Percentiles rank a stretch among this genome's conserved stretches.
These are phyloP conservation scores for Gambusia yucatana DNA, from an alignment of 2,797 vertebrate species.

Conservation along the genomic window DNA sequence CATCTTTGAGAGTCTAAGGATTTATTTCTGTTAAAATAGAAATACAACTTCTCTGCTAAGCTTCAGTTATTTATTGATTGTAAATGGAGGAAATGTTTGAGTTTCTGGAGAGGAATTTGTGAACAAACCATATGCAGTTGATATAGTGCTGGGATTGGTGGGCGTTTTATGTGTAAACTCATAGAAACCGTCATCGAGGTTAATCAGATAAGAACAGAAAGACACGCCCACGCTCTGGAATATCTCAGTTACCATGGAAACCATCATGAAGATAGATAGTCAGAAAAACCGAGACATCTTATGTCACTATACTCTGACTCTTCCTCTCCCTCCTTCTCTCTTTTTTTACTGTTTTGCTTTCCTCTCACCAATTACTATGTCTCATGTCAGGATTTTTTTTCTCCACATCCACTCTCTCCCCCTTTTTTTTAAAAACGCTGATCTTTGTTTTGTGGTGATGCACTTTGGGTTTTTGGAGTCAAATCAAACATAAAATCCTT, in stretches of 20 bases:
- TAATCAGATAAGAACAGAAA: conserved; percentile 74
- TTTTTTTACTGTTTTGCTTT: conserved; percentile 27
- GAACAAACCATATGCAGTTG: conserved; percentile 18
- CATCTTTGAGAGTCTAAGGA: not conserved
- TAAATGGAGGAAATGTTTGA: not conserved
- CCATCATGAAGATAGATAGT: conserved; percentile 61
- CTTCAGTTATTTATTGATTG: not conserved
- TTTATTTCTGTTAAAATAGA: not conserved
- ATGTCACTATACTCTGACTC: conserved; percentile 64
- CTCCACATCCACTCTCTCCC: not conserved
- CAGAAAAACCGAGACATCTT: conserved; percentile 69
- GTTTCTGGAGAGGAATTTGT: not conserved
- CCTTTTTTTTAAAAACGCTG: not conserved
- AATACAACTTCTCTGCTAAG: not conserved
- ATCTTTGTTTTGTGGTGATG: conserved; percentile 17
- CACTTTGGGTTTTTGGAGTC: conserved; percentile 28
- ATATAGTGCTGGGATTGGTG: conserved; percentile 26
- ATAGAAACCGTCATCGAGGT: conserved; percentile 57
- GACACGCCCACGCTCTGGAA: conserved; percentile 72
- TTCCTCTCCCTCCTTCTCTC: conserved; percentile 44
- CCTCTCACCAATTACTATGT: conserved; percentile 14
- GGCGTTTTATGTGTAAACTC: conserved; percentile 57
- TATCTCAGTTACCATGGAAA: conserved; percentile 80
- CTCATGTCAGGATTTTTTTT: conserved; percentile 17
- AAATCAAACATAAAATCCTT: conserved; percentile 31